Percentiles rank a stretch among this genome's conserved stretches.
These are phyloP conservation scores for Myotis brandtii DNA, from an alignment of 2,113 vertebrate genomes.

Conservation along the genomic window DNA sequence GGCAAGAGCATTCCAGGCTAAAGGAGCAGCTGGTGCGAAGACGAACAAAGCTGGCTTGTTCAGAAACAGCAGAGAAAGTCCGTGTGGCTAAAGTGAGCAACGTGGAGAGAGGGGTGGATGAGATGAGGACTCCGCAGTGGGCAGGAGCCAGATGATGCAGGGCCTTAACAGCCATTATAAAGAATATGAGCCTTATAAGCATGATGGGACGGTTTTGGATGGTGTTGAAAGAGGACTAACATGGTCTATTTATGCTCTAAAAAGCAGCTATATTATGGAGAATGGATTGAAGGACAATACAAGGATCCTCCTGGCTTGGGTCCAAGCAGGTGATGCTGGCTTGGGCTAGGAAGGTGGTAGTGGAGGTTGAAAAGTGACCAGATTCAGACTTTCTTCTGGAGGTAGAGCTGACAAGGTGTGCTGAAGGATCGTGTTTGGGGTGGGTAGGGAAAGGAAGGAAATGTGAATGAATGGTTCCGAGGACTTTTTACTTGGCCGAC, in stretches of 20 bases:
- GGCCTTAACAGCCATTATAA: background rate
- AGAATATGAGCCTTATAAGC: background rate
- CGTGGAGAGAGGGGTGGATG: rapidly evolving
- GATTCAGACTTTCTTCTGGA: background rate
- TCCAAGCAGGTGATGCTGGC: background rate
- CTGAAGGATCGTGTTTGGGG: background rate
- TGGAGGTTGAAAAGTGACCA: background rate
- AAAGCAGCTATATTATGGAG: background rate
- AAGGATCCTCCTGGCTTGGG: background rate
- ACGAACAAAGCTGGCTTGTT: background rate
- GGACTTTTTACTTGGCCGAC: background rate
- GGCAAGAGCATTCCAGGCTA: background rate
- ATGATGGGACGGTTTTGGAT: background rate
- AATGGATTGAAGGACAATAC: background rate
- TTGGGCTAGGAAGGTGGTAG: background rate
- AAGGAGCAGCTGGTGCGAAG: background rate
- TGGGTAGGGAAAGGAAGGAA: background rate
- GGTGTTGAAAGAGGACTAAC: background rate
- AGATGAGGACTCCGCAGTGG: no score
- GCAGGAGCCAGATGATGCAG: background rate
- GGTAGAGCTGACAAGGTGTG: background rate
- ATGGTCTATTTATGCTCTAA: background rate
- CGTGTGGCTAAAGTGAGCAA: background rate
- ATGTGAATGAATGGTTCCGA: background rate
- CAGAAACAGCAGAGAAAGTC: background rate